Base-by-base conservation (phyloP, 2,113 vertebrate species). In the Ictalurus furcatus region DNA sequence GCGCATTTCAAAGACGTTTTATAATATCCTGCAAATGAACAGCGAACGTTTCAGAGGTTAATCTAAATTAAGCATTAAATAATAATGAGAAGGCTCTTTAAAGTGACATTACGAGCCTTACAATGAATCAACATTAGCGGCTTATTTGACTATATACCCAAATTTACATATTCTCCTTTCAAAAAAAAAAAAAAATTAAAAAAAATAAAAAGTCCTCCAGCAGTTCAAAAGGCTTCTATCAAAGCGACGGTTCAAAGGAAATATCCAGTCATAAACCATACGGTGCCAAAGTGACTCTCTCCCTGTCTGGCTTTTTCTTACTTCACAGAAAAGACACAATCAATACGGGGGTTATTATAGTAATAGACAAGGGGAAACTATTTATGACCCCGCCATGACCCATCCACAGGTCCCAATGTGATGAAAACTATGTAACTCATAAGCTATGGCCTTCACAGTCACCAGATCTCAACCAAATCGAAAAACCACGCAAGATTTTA, bases 171-270 rank as follows among this genome's bases (percentile, higher is more conserved):
- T 91, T 89, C 88, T 89, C 88, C 90, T 94, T 94, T 94, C 90
- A 95, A 93, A 48, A 48, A 48, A 44, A 44, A 90, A 95, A 93
- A 40, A 34, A 34, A 34, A 34, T 1, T 1, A 95, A 93, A 40
- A 40, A 40, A 40, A 6, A 90, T 95, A 93, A 48, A 90, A 92
- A 87, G 86, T 93, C 94, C 93, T 95, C 94, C 91, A 95, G 92
- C 86, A 94, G 94, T 94, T 96, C 93, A 95, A 94, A 94, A 93
- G 92, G 90, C 90, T 83, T 74, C 89, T 93, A 93, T 96, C 90
- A 95, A 95, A 94, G 89, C 21, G 88, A 54, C 6, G 87, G 91
- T 94, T 95, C 94, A 95, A 95, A 95, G 92, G 91, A 88, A 91
- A 90, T 87, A 81, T 84, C 17, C 73, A 90, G 89, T 92, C 85